Percentiles rank a stretch among this genome's conserved stretches.
Evolutionary conservation across 2,797 vertebrate species (phyloP).

Genomic region (Manis pentadactyla): DNA sequence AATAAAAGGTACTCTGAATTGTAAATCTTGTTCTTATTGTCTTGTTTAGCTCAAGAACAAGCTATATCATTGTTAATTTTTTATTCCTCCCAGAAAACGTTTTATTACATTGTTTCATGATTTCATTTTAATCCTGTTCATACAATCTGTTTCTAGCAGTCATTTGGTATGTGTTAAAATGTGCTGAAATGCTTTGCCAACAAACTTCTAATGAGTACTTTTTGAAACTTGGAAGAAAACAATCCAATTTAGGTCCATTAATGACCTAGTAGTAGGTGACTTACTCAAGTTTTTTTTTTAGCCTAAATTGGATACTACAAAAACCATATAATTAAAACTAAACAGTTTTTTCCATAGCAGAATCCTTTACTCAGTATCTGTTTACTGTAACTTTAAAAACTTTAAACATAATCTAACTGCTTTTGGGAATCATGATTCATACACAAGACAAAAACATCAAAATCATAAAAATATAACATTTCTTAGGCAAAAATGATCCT

Average conservation of each 20-base stretch:
- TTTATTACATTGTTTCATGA: background rate
- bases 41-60: background rate
- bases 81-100: conserved; percentile 1
- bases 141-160: background rate
- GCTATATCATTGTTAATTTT: background rate
- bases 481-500: background rate
- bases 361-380: background rate
- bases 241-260: background rate
- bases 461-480: background rate
- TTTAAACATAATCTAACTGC: background rate
- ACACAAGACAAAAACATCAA: background rate
- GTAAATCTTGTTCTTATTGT: background rate
- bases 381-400: conserved; percentile 4
- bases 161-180: background rate
- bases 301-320: background rate
- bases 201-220: background rate
- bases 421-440: background rate
- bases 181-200: background rate
- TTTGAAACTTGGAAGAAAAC: background rate
- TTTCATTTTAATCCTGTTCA: background rate
- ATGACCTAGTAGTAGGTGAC: background rate
- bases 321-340: background rate
- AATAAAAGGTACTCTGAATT: background rate
- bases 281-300: background rate
- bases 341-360: background rate